A percentile compares a stretch with the other conserved stretches of the same genome.
phyloP scores from a whole-genome alignment of 2,113 vertebrate genomes.

The Numenius arquata region DNA sequence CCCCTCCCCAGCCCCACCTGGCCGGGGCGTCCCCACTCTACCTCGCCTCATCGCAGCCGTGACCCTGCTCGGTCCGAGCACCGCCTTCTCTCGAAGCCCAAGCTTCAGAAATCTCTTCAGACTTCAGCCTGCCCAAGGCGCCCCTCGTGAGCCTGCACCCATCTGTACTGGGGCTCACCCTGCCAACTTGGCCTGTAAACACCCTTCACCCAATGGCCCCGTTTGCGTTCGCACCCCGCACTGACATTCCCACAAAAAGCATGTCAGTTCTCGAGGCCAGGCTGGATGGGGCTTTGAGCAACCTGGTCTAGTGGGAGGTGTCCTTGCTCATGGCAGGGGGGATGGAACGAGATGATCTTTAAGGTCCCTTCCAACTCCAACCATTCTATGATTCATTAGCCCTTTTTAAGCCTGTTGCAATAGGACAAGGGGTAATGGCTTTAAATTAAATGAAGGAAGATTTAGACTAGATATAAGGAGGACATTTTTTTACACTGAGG shows the following conservation, averaged over 20 bases:
- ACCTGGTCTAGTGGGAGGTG: neutral
- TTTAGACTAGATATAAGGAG: neutral
- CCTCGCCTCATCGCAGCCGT: neutral
- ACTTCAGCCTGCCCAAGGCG: neutral
- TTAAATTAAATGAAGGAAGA: neutral
- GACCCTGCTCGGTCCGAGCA: neutral
- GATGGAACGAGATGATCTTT: neutral
- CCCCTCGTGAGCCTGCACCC: accelerated
- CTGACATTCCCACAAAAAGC: neutral
- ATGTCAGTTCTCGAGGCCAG: neutral
- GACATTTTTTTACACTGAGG: neutral
- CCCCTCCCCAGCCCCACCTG: neutral
- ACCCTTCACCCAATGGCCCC: neutral
- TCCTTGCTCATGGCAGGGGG: neutral
- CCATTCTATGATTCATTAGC: neutral
- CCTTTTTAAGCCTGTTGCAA: neutral
- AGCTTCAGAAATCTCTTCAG: accelerated
- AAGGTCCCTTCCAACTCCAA: neutral
- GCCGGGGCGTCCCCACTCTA: neutral
- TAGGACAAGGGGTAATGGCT: neutral
- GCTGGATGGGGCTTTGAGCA: neutral
- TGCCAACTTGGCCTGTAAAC: too few relatives aligned
- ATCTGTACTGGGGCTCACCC: neutral
- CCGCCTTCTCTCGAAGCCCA: neutral
- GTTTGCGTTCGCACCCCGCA: accelerated